Evolutionary conservation across 23 tunicate genomes (phyloP), one percentile per base, ranked within the genome.

Genomic region (Styela clava): DNA sequence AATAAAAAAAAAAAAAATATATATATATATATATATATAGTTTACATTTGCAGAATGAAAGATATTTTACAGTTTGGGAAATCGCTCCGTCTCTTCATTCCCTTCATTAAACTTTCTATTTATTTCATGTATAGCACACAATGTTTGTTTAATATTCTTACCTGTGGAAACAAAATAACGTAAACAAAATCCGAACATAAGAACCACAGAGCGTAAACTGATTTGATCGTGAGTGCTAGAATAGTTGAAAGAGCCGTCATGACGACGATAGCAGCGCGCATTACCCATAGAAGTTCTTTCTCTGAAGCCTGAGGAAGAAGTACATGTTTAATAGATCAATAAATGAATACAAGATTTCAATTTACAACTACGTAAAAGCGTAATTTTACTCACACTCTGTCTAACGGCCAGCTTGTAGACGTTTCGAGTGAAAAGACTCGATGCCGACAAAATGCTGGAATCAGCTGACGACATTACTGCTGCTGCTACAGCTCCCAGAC

Each of bases 381-480:
- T n/a, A n/a, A n/a, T n/a, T 44, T 12, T 12, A 44, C 56, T 44
- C 12, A 74, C 86, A 19, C 69, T 33, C 24, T 33, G 84, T 18
- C 93, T 79, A 22, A 82, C 22, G 2, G 78, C 63, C 19, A 36
- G 70, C 61, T 83, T 34, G 68, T 88, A 91, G 29, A 91, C 73
- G 52, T 91, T 91, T 27, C 84, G 73, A 2, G 91, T 79, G 69
- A 87, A 87, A 84, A 91, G 82, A 73, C 85, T 82, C 2, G 97
- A 72, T 20, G 78, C 82, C 16, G 97, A 78, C n/a, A 91, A 52
- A 52, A 91, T 83, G 35, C 91, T 87, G 35, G 88, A 83, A 68
- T 91, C 97, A 3, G 97, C 97, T 2, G 88, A 83, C 20, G 92
- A 87, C 97, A 91, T 91, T 12, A 91, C 97, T 44, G 97, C 97